Evolutionary conservation across 35 echinoderm and acorn worm species (phyloP), one percentile per base, ranked within the genome.

Genomic region (Nesometra sesokonis): DNA sequence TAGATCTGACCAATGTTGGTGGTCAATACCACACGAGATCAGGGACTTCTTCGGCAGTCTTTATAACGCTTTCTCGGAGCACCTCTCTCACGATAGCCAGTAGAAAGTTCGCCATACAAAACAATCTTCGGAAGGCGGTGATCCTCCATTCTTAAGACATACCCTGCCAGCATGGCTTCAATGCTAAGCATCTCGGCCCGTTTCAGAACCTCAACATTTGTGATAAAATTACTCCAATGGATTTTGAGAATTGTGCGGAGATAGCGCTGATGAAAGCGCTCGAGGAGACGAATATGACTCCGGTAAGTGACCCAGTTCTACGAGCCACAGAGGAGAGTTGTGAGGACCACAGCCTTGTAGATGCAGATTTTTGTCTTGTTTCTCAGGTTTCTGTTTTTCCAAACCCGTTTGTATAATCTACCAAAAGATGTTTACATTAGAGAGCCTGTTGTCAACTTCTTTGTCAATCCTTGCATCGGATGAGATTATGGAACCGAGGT

Each of bases 401-500:
- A 83, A 0, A 83, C 35, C 11, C 35, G 2, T 31, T 83, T 37
- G 27, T 36, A 37, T 23, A 83, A 27, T 23, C 81, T 37, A 27
- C 32, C 78, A 13, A 80, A 34, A 13, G 78, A 5, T 67, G 23
- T 67, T 67, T 67, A 19, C 52, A 2, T 67, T 67, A 13, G 52
- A 5, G 7, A 67, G 52, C 21, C 52, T 9, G 52, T 67, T 67
- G 23, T 67, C 52, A 67, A 67, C 23, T 27, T 67, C 78, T 35
- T 23, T 80, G 37, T 89, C 88, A 37, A 89, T 17, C 23, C 34
- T 30, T 0, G 37, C 47, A 35, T 89, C 52, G 1, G 27, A 31
- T 0, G 88, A 36, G 47, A 89, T 83, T 31, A 47, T 77, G 35
- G 39, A 83, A 3, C 88, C 88, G 27, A 89, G 46, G 81, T 89